phyloP scores from a whole-genome alignment of 2,797 vertebrate species.

The Sebastes kiyomatsui region DNA sequence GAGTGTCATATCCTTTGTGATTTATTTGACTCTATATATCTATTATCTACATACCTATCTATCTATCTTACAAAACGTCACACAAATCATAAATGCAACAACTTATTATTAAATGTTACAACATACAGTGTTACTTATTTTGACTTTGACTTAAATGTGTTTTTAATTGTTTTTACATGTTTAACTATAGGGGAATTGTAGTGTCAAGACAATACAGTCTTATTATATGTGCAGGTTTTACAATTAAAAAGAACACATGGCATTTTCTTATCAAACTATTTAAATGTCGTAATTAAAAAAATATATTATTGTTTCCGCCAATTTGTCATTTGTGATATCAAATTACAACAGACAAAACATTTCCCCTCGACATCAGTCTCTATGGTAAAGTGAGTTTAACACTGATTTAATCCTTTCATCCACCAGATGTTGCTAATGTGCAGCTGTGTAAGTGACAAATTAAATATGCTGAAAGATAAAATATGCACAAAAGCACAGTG shows the following conservation, averaged over 20 bases:
- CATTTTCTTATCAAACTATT: neutral
- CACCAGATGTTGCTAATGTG: slow-evolving; percentile 37
- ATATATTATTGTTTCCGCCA: neutral
- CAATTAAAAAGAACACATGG: neutral
- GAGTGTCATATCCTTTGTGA: neutral
- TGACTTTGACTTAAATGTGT: neutral
- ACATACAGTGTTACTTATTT: neutral
- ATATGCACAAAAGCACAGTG: neutral
- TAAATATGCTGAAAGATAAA: neutral
- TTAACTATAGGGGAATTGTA: neutral
- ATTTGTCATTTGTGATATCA: neutral
- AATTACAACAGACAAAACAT: neutral
- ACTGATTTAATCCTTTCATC: neutral
- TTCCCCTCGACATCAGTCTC: neutral
- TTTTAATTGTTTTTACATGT: neutral
- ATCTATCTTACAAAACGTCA: neutral
- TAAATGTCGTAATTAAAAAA: neutral
- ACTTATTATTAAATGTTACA: neutral
- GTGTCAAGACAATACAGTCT: neutral
- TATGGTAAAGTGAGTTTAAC: neutral
- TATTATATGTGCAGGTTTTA: neutral
- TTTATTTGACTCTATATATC: neutral
- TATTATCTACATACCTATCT: neutral
- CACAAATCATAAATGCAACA: neutral
- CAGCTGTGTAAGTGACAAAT: neutral